Evolutionary conservation across 2,113 vertebrate species (phyloP).

Genomic region (Ictalurus furcatus): DNA sequence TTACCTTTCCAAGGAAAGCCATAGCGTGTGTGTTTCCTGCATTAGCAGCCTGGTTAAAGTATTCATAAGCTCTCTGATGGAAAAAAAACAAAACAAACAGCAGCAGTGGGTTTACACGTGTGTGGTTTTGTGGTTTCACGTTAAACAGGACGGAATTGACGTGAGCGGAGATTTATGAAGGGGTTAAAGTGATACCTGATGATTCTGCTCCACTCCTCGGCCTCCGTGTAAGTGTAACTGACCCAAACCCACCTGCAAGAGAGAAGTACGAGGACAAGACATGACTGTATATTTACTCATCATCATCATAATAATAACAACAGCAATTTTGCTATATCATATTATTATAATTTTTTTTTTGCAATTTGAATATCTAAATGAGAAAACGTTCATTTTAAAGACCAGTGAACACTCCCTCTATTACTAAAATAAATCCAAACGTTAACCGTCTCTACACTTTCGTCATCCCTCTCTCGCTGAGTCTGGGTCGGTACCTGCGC

Average conservation of each 20-base stretch:
- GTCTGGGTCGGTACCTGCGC: conserved; percentile 81
- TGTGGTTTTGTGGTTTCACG: neutral
- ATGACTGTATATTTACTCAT: neutral
- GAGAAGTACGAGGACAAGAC: neutral
- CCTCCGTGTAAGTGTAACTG: conserved; percentile 96
- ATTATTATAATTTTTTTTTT: too few species aligned
- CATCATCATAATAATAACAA: too few species aligned
- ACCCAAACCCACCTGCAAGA: conserved; percentile 87
- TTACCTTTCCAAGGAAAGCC: conserved; percentile 96
- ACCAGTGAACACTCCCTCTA: too few species aligned
- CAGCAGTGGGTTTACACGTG: neutral
- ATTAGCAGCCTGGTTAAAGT: conserved; percentile 96
- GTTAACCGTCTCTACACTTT: neutral
- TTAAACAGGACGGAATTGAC: neutral
- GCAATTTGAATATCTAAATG: neutral
- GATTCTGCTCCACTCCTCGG: conserved; percentile 96
- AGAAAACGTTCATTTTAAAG: neutral
- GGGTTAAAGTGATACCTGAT: conserved; percentile 78
- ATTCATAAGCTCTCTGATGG: conserved; percentile 92
- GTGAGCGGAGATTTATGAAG: neutral
- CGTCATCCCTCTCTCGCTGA: neutral
- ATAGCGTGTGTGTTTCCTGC: conserved; percentile 96
- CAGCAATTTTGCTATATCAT: too few species aligned
- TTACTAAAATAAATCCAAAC: neutral
- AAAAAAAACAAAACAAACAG: neutral